phyloP scores from a whole-genome alignment of 2,797 vertebrate species.

The Diplodus sargus region DNA sequence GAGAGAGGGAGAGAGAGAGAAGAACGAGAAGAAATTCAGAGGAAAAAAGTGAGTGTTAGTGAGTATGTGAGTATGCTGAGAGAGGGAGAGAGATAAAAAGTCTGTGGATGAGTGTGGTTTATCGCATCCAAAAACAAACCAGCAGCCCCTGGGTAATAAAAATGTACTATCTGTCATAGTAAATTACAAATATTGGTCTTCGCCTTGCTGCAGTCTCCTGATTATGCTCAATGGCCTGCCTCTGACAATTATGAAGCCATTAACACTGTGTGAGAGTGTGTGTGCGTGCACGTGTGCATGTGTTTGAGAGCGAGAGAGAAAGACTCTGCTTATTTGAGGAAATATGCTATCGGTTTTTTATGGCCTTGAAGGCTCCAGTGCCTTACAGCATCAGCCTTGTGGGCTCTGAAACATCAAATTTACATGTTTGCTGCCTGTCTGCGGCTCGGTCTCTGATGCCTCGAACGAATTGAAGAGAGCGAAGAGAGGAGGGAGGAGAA shows the following conservation, averaged over 20 bases:
- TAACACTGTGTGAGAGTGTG: conserved; percentile 63
- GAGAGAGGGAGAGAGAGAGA: not conserved
- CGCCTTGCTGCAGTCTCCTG: conserved; percentile 80
- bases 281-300: conserved; percentile 23
- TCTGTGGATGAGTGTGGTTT: conserved; percentile 56
- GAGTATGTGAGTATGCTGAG: conserved; percentile 21
- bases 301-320: conserved; percentile 20
- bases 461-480: conserved; percentile 26
- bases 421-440: conserved; percentile 56
- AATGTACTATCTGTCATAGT: conserved; percentile 76
- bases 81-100: conserved; percentile 43
- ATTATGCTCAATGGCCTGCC: conserved; percentile 81
- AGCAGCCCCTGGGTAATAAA: conserved; percentile 76
- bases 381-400: conserved; percentile 44
- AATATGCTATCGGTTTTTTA: conserved; percentile 69
- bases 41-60: conserved; percentile 6
- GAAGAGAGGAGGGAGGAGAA: conserved; percentile 6
- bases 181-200: conserved; percentile 81
- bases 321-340: conserved; percentile 67
- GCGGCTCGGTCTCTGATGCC: conserved; percentile 29
- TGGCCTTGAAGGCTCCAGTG: conserved; percentile 60
- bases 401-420: conserved; percentile 58
- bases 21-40: not conserved
- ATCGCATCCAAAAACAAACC: conserved; percentile 74
- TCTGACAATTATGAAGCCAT: conserved; percentile 81